A percentile compares a stretch with the other conserved stretches of the same genome.
Evolutionary conservation across 2,888 invertebrate species (phyloP).

Genomic region (Catocala fraxini): DNA sequence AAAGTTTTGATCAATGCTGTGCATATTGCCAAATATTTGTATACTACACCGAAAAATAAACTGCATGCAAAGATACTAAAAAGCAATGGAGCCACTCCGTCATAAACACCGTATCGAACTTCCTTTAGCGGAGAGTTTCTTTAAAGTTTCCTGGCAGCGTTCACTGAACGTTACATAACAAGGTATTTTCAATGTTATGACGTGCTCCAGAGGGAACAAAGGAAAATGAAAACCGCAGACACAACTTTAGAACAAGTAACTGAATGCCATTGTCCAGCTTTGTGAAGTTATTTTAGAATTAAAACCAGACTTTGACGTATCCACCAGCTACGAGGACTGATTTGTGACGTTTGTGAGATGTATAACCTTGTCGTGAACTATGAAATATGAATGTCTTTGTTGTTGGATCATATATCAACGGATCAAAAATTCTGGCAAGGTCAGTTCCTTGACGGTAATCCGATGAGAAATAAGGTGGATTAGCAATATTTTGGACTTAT

Average conservation of each 20-base stretch:
- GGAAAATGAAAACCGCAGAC: slow-evolving; percentile 24
- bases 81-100: slow-evolving; percentile 16
- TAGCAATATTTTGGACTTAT: not conserved
- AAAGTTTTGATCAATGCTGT: no score
- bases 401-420: slow-evolving; percentile 12
- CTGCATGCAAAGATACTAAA: slow-evolving; percentile 24
- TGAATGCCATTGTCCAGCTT: no score
- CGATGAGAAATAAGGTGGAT: not conserved
- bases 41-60: no score
- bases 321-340: no score
- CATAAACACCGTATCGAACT: slow-evolving; percentile 33
- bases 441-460: not conserved
- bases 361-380: not conserved
- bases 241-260: slow-evolving; percentile 5
- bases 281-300: slow-evolving; percentile 1
- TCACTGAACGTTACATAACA: slow-evolving; percentile 27
- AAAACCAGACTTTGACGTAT: no score
- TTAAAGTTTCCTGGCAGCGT: slow-evolving; percentile 43
- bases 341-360: no score
- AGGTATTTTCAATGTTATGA: slow-evolving; percentile 18
- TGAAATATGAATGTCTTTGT: slow-evolving; percentile 20
- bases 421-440: not conserved
- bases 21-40: no score
- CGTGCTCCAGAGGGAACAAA: slow-evolving; percentile 13
- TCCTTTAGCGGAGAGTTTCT: slow-evolving; percentile 27